Evolutionary conservation across 2,797 vertebrate genomes (phyloP), one percentile per base, ranked within the genome.

Genomic region (Delichon dasypus): DNA sequence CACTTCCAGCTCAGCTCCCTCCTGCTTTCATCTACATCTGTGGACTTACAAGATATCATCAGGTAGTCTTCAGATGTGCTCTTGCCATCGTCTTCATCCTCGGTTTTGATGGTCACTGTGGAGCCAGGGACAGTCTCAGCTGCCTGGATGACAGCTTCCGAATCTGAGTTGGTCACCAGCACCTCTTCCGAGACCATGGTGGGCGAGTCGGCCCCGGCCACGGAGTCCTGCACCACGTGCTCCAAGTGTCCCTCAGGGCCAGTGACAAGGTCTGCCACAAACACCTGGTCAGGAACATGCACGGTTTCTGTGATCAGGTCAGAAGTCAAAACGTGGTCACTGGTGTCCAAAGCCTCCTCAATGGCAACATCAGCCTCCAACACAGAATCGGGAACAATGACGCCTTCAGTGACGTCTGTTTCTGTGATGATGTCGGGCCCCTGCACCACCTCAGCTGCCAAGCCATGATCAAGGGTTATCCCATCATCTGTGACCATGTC

Each of bases 51-150:
- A 88, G 99, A 99, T 97, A 99, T 99, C 99, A 99, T 99, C 96
- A 99, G 98, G 97, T 99, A 99, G 98, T 99, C 99, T 97, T 99
- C 99, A 44, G 99, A 99, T 25, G 98, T 98, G 97, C 99, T 99
- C 97, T 99, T 99, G 95, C 98, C 98, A 93, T 99, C 99, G 73
- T 99, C 99, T 2, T 99, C 99, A 2, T 99, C 98, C 94, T 99
- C 98, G 3, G 98, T 98, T 97, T 99, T 99, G 94, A 99, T 98
- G 89, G 98, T 98, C 96, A 99, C 98, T 7, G 98, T 98, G 96
- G 99, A 98, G 79, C 98, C 97, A 51, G 98, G 98, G 97, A 98
- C 97, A 76, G 98, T 89, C 92, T 98, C 97, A 11, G 99, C 96
- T 30, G 98, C 97, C 90, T 99, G 99, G 96, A 99, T 99, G 78